Percentiles rank a stretch among this genome's conserved stretches.
These are phyloP conservation scores for Cistogaster globosa DNA, from an alignment of 2,888 invertebrate genomes.

Conservation along the genomic window DNA sequence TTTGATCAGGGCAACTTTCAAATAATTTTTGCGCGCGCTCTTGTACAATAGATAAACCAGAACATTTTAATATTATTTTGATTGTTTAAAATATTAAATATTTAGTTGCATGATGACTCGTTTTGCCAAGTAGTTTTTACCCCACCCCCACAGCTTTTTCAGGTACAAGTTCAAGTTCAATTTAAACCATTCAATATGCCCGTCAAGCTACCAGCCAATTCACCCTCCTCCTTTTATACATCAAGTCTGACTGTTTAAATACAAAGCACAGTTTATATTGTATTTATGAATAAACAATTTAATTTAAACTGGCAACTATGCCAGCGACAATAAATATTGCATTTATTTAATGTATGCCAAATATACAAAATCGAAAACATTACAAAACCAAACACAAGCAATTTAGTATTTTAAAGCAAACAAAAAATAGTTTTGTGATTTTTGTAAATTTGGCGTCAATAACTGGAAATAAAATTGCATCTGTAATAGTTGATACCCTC, in stretches of 20 bases:
- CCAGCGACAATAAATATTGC: slow-evolving; percentile 15
- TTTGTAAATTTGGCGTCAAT: slow-evolving; percentile 53
- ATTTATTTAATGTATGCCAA: slow-evolving; percentile 55
- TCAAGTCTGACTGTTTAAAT: background rate
- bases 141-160: slow-evolving; percentile 5
- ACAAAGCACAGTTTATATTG: slow-evolving; percentile 55
- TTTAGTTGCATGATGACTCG: slow-evolving; percentile 49
- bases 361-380: slow-evolving; percentile 41
- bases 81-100: slow-evolving; percentile 30
- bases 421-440: background rate
- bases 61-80: background rate
- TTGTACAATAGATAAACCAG: slow-evolving; percentile 10
- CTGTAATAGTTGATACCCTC: slow-evolving; percentile 38
- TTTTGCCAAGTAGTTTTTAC: slow-evolving; percentile 28
- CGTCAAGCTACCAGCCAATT: slow-evolving; percentile 15
- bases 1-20: slow-evolving; percentile 12
- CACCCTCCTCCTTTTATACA: background rate
- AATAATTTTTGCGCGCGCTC: no score
- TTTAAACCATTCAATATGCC: slow-evolving; percentile 52
- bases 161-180: slow-evolving; percentile 68
- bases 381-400: slow-evolving; percentile 34
- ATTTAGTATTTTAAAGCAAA: slow-evolving; percentile 5
- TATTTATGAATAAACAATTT: slow-evolving; percentile 70
- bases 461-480: slow-evolving; percentile 47
- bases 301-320: slow-evolving; percentile 60